Conservation (phyloP, 2,888 invertebrate species). For the Hemithea aestivaria region DNA sequence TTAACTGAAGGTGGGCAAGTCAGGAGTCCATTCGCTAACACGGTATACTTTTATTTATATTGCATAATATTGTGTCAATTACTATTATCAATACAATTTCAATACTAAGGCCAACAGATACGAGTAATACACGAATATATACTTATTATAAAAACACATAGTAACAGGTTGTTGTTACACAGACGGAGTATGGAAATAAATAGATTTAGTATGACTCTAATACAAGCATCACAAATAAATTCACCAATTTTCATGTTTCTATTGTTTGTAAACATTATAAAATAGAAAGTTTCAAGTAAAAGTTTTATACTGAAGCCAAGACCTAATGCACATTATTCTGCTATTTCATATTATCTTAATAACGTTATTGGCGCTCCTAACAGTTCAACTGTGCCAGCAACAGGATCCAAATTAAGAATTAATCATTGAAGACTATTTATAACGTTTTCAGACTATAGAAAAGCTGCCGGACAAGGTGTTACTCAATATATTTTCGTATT, state of each 20-base stretch:
- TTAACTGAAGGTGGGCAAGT: constrained; percentile 87
- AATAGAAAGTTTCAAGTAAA: too few relatives aligned
- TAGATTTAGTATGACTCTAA: too few relatives aligned
- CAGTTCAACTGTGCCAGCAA: constrained; percentile 1
- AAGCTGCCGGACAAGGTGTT: constrained; percentile 98
- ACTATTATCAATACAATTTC: too few relatives aligned
- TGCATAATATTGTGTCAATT: constrained; percentile 19
- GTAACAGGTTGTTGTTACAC: constrained; percentile 9
- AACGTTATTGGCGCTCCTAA: constrained; percentile 5
- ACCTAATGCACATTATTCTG: not conserved
- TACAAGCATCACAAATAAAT: too few relatives aligned
- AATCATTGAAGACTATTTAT: constrained; percentile 4
- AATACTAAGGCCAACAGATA: too few relatives aligned
- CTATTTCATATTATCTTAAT: constrained; percentile 2
- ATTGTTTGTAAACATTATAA: too few relatives aligned
- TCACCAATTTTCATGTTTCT: too few relatives aligned
- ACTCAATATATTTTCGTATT: constrained; percentile 94
- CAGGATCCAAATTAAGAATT: not conserved
- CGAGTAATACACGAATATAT: too few relatives aligned
- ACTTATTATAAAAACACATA: too few relatives aligned
- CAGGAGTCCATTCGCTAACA: constrained; percentile 90
- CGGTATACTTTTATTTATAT: constrained; percentile 79
- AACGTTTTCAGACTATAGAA: constrained; percentile 89
- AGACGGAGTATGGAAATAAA: too few relatives aligned
- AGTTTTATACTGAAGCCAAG: too few relatives aligned